Conservation (phyloP, 2,888 invertebrate species). For the Thymelicus acteon region DNA sequence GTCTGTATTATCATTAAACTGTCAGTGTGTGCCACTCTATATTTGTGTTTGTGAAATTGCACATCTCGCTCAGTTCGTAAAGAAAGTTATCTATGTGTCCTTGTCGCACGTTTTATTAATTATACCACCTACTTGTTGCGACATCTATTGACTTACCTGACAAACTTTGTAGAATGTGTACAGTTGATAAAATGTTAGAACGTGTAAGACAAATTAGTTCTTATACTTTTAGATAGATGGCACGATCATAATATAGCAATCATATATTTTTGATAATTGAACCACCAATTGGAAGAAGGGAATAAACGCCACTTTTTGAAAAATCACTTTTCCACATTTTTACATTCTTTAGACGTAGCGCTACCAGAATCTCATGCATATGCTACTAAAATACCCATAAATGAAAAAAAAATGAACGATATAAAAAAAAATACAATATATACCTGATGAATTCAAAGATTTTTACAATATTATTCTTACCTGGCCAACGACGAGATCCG, state of each 20-base stretch:
- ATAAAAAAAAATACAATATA: too few species aligned
- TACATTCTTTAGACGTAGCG: too few species aligned
- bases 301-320: too few species aligned
- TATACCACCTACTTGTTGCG: slow-evolving; percentile 13
- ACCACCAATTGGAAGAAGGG: too few species aligned
- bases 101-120: slow-evolving; percentile 62
- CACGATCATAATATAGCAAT: background rate
- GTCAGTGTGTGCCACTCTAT: slow-evolving; percentile 57
- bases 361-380: too few species aligned
- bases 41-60: slow-evolving; percentile 53
- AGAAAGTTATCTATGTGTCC: slow-evolving; percentile 48
- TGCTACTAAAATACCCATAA: too few species aligned
- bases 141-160: slow-evolving; percentile 14
- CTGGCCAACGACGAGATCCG: too few species aligned
- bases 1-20: slow-evolving; percentile 60
- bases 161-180: background rate
- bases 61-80: slow-evolving; percentile 50
- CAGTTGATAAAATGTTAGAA: background rate
- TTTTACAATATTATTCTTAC: too few species aligned
- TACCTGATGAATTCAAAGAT: too few species aligned
- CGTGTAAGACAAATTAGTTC: background rate
- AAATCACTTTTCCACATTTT: too few species aligned
- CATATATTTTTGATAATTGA: too few species aligned
- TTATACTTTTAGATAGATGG: background rate
- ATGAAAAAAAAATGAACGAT: too few species aligned